These are phyloP conservation scores for Austrolebias charrua DNA, from an alignment of 2,797 vertebrate species.

Conservation along the genomic window DNA sequence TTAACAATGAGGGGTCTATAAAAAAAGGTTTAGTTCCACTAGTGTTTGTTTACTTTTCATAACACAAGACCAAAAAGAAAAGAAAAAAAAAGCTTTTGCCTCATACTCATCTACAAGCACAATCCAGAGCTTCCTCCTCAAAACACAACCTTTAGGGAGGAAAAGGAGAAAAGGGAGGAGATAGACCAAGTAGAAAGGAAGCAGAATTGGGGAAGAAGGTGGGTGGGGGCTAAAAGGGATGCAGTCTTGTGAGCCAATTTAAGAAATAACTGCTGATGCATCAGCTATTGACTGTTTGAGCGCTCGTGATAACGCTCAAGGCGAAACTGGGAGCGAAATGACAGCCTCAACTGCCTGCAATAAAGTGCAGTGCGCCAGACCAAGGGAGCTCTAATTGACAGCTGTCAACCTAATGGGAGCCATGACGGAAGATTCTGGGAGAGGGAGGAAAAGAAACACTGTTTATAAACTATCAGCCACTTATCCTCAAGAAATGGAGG, in stretches of 20 bases:
- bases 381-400: slow-evolving; percentile 96
- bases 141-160: slow-evolving; percentile 85
- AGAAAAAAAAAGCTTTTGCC: slow-evolving; percentile 45
- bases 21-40: background rate
- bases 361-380: slow-evolving; percentile 94
- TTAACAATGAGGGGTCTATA: background rate
- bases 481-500: slow-evolving; percentile 78
- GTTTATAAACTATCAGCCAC: slow-evolving; percentile 85
- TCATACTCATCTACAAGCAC: slow-evolving; percentile 78
- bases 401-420: slow-evolving; percentile 96
- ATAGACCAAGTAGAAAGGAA: slow-evolving; percentile 50
- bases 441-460: slow-evolving; percentile 79
- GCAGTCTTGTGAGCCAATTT: slow-evolving; percentile 95
- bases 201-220: slow-evolving; percentile 51
- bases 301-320: slow-evolving; percentile 93
- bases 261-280: slow-evolving; percentile 98
- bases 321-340: slow-evolving; percentile 95
- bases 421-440: slow-evolving; percentile 90
- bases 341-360: slow-evolving; percentile 95
- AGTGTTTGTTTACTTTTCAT: background rate
- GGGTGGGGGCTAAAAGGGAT: slow-evolving; percentile 70
- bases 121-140: slow-evolving; percentile 85
- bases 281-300: slow-evolving; percentile 96
- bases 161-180: slow-evolving; percentile 53
- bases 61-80: background rate